Conservation (phyloP, 2,888 invertebrate genomes). For the Leucophenga montana region DNA sequence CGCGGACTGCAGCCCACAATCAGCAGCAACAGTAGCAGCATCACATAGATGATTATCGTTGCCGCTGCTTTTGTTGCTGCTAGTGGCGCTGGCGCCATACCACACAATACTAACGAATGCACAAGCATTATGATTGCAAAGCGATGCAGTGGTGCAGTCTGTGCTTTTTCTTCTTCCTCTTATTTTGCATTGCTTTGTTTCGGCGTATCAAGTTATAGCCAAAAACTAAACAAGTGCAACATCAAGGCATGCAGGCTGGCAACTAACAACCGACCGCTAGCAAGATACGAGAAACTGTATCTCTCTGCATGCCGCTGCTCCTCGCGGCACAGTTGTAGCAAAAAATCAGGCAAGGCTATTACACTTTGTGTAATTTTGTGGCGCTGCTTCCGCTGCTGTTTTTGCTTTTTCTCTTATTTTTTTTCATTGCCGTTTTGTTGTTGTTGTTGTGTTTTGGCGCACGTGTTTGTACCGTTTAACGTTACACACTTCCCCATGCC, state of each 20-base stretch:
- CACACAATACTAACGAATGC: too few species aligned
- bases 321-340: background rate
- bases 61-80: too few species aligned
- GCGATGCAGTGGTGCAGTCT: background rate
- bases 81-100: too few species aligned
- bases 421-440: background rate
- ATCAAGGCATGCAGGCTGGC: too few species aligned
- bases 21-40: constrained; percentile 3
- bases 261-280: too few species aligned
- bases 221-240: constrained; percentile 18
- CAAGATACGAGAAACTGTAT: too few species aligned
- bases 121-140: too few species aligned
- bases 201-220: constrained; percentile 13
- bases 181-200: background rate
- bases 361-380: constrained; percentile 49
- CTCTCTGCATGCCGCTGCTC: background rate
- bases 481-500: constrained; percentile 22
- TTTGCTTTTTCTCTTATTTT: constrained; percentile 20
- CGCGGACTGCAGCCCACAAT: too few species aligned
- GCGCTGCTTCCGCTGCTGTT: constrained; percentile 26
- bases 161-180: background rate
- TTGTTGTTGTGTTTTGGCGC: background rate
- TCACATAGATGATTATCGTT: background rate
- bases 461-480: constrained; percentile 22
- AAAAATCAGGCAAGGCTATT: constrained; percentile 2